Evolutionary conservation across 2,113 vertebrate species (phyloP), one percentile per base, ranked within the genome.

Genomic region (Etheostoma cragini): DNA sequence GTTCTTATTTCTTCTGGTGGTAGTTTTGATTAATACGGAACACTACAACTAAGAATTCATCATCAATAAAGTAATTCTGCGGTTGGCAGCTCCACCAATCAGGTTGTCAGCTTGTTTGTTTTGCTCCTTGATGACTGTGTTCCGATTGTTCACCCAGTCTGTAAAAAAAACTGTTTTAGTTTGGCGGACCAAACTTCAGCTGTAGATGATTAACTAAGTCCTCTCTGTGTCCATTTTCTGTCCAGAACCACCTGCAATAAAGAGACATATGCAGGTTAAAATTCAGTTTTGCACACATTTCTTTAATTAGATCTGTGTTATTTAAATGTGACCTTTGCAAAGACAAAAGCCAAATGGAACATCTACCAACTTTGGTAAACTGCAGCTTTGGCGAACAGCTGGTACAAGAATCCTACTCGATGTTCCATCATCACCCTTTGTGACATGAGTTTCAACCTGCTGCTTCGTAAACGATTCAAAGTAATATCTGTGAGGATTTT

Each of bases 191-290:
- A 46, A 49, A 62, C 66, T 72, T 58, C 12, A 65, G 30, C 53
- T 79, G 26, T 24, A 45, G 33, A 63, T 62, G 33, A 57, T 70
- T 33, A 33, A 71, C 68, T 67, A 69, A 53, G 82, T 68, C 60
- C 0, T 74, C 19, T 61, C 61, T 1, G 30, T 45, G 61, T 83
- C 72, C 80, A 13, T 67, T 67, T 76, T 42, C 17, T 64, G 12
- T 62, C 72, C 74, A 75, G 75, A 50, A 58, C 50, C 46, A 68
- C 75, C 91, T 94, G 89, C 17, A 85, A 90, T 71, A 77, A 60
- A 83, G 21, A 76, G 3, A 81, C 54, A 89, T 24, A 22, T 5
- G 1, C 11, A 17, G 12, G 16, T 88, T 77, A 77, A 71, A 76
- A 73, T 77, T 56, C 14, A 76, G 42, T 54, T 19, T 38, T 69